Evolutionary conservation across 2,797 vertebrate species (phyloP), one percentile per base, ranked within the genome.

Genomic region (Leptodactylus fallax): DNA sequence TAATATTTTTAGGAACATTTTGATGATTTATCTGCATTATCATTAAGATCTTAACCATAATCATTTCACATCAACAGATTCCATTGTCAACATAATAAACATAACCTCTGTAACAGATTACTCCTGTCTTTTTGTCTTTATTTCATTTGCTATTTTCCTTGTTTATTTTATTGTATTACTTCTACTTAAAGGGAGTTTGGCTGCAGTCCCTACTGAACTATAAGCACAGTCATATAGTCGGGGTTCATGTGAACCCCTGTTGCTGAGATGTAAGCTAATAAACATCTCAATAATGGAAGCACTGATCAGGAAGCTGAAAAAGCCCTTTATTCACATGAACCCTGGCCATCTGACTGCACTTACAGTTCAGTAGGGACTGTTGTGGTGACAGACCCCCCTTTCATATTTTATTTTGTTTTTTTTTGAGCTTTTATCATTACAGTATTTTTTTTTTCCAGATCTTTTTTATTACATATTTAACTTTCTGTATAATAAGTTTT

Each of bases 61-160:
- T 77, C 74, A n/a, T 17, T 51, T 71, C 25, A 71, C 65, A 27
- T 14, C 23, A 69, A 69, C 67, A 71, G 25, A 71, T 71, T 77
- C 74, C 47, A 49, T 11, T 74, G 71, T 74, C 36, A 47, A 21
- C 21, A 19, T 71, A 45, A 71, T 72, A 71, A 45, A 71, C 7
- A 36, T 16, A 45, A 8, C 45, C 16, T 47, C 69, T 72, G 69
- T 49, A 19, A 72, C 19, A 4, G 36, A 72, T 72, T 19, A 72
- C 16, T 72, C 27, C 3, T 19, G 71, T 2, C 16, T n/a, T n/a
- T n/a, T n/a, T 72, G 36, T 72, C 8, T 10, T 72, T 45, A 19
- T 21, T 72, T 72, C 27, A 45, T 47, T 36, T 16, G 6, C 8
- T 16, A 16, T 36, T 9, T 67, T 65, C 6, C n/a, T n/a, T n/a